Evolutionary conservation across 2,888 invertebrate species (phyloP), one percentile per base, ranked within the genome.

Genomic region (Dilophus febrilis): DNA sequence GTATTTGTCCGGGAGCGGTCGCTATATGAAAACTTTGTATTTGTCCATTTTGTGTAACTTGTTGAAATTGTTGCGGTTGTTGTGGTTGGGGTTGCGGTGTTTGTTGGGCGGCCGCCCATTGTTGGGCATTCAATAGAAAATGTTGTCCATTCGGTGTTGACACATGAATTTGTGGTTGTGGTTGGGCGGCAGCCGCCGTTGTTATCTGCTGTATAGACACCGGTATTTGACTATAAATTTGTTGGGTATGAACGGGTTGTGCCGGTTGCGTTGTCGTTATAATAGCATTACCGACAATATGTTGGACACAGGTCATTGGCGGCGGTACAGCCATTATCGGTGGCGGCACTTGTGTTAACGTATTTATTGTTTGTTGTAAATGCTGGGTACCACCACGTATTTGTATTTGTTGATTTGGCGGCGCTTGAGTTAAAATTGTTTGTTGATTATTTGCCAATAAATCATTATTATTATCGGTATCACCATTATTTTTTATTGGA

Each of bases 301-400:
- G 48, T 31, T 48, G 48, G 13, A 48, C 45, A 18, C 44, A 46
- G 10, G 43, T 37, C 14, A 45, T 44, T 12, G 47, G 48, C 5
- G 46, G 46, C 12, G 47, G 45, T 13, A 47, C 45, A 3, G 47
- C 44, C 44, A 47, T 47, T 27, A 46, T 43, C 12, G 47, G 48
- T n/a, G 47, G 47, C 14, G 34, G 33, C 14, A 14, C 17, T 16
- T 33, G 33, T 11, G 13, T 33, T 14, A 33, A 19, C 4, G 35
- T 7, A 30, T 30, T 30, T 30, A 22, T 22, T 22, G 22, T 14
- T 7, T 11, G 4, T 17, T 4, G 8, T 33, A 17, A n/a, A 16
- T 14, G 13, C 7, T 22, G 22, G 22, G 22, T 4, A 6, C 5
- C 5, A 6, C 5, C 22, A 22, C 22, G 22, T 22, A 22, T 6